A percentile compares a stretch with the other conserved stretches of the same genome.
Evolutionary conservation across 1,140 invertebrate genomes (phyloP).

Genomic region (Pentalonia nigronervosa): DNA sequence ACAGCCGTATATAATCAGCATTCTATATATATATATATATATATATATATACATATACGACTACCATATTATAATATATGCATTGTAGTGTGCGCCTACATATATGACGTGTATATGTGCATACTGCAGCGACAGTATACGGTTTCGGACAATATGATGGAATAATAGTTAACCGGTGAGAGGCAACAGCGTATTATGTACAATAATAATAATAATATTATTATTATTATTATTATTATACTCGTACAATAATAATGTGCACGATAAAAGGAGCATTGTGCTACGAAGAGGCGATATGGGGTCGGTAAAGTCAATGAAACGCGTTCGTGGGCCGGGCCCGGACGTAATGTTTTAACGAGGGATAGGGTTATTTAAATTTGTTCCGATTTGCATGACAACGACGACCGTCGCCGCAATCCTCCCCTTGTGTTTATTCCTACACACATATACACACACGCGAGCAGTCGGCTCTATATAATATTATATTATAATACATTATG

Average conservation of each 20-base stretch:
- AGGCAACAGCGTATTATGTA: background rate
- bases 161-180: background rate
- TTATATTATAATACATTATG: background rate
- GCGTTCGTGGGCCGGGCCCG: slow-evolving; percentile 19
- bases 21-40: background rate
- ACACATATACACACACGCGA: background rate
- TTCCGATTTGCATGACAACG: slow-evolving; percentile 54
- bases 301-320: slow-evolving; percentile 53
- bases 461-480: background rate
- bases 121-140: too few species aligned
- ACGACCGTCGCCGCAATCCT: slow-evolving; percentile 8
- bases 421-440: slow-evolving; percentile 19
- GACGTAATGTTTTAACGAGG: slow-evolving; percentile 51
- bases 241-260: slow-evolving; percentile 33
- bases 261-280: slow-evolving; percentile 41
- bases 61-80: background rate
- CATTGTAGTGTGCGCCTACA: background rate
- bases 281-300: background rate
- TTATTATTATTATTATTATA: slow-evolving; percentile 33
- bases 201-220: slow-evolving; percentile 9
- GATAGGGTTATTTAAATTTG: slow-evolving; percentile 57
- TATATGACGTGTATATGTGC: too few species aligned
- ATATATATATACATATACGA: background rate
- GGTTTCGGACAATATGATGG: background rate
- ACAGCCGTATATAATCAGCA: background rate